Conservation (phyloP, 1,140 invertebrate species). For the Drosophila trapezifrons region DNA sequence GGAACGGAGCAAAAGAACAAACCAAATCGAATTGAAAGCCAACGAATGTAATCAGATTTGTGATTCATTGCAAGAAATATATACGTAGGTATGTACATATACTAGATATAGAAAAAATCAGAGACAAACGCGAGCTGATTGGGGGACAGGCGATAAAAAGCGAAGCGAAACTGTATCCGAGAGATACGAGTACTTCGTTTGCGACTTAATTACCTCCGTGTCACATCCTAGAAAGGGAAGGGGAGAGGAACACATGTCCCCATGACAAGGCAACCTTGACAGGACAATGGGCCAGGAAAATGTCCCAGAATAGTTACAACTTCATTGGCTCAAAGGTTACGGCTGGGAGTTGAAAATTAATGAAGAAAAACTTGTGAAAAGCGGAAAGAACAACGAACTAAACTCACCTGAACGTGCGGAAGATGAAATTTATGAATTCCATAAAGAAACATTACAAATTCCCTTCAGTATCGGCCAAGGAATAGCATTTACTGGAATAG, state of each 20-base stretch:
- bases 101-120: slow-evolving; percentile 21
- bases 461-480: slow-evolving; percentile 4
- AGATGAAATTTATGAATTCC: slow-evolving; percentile 30
- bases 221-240: slow-evolving; percentile 18
- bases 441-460: slow-evolving; percentile 3
- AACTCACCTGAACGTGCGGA: slow-evolving; percentile 43
- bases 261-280: slow-evolving; percentile 41
- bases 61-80: slow-evolving; percentile 35
- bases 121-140: slow-evolving; percentile 41
- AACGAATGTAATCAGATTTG: slow-evolving; percentile 80
- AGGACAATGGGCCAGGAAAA: slow-evolving; percentile 33
- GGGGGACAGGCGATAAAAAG: slow-evolving; percentile 31
- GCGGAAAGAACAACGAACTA: slow-evolving; percentile 11
- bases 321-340: slow-evolving; percentile 13
- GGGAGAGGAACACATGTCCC: slow-evolving; percentile 31
- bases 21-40: slow-evolving; percentile 64
- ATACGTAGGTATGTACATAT: slow-evolving; percentile 1
- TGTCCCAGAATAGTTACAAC: slow-evolving; percentile 32
- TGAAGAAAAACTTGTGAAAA: slow-evolving; percentile 27
- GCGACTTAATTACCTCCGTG: slow-evolving; percentile 46
- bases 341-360: slow-evolving; percentile 24
- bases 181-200: slow-evolving; percentile 22
- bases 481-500: slow-evolving; percentile 56
- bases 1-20: slow-evolving; percentile 26
- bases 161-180: slow-evolving; percentile 25